Evolutionary conservation across 2,797 vertebrate species (phyloP), one percentile per base, ranked within the genome.

Genomic region (Mus caroli): DNA sequence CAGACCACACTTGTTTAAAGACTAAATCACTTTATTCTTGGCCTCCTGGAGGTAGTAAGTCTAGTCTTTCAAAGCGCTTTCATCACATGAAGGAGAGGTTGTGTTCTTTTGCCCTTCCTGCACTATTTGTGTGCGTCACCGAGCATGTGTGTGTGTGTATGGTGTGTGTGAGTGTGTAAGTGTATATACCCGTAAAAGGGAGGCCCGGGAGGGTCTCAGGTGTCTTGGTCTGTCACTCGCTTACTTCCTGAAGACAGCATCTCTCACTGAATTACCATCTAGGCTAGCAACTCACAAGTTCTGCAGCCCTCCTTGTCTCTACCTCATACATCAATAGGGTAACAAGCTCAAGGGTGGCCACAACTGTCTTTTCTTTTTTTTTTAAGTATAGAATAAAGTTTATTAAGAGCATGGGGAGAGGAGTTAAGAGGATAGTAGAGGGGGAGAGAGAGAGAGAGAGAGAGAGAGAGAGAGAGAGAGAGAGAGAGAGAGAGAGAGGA

Each of bases 61-160:
- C 58, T 91, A 91, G 73, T 52, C 79, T 34, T 43, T 91, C 79
- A 89, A 87, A 78, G 83, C 60, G 20, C 0, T 64, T 71, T 64
- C 37, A 96, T 58, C 28, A 83, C 31, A 22, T 54, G 26, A 71
- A 86, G 54, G 24, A 73, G 43, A 50, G n/a, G 1, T 56, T 91
- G 52, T 13, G 37, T 80, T 71, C 69, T 69, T 88, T 86, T 86
- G 89, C 19, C 43, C 90, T 83, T 77, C 85, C 88, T 89, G 64
- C 20, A 52, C 15, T 83, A 0, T 62, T 15, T 91, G 9, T 78
- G 3, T 52, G 40, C 6, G 1, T 56, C 80, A 9, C 15, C 24
- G 19, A 19, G 64, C 37, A 46, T 67, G 64, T 67, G 64, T 67
- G 28, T 34, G 28, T 67, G 31, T 67, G 62, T 64, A 28, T 64